Evolutionary conservation across 64 coral and sea anemone species (phyloP).

Genomic region (Exaiptasia diaphana): DNA sequence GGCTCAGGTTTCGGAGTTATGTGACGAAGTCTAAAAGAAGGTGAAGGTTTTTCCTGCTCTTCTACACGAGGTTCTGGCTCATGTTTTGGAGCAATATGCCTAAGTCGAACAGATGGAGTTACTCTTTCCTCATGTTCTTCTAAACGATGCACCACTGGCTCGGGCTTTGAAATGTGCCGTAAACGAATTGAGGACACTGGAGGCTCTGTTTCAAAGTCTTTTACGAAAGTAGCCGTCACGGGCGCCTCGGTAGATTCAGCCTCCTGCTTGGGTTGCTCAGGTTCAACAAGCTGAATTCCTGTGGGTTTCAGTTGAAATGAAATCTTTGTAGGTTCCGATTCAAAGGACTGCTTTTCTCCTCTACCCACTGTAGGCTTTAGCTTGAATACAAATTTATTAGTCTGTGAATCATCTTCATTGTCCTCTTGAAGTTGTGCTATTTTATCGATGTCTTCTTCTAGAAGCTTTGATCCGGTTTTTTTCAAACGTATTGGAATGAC

Average conservation of each 20-base stretch:
- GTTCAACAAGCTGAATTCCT: constrained; percentile 1
- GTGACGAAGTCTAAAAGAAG: neutral
- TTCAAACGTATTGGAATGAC: neutral
- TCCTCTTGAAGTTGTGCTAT: neutral
- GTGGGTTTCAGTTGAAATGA: constrained; percentile 13
- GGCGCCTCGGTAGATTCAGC: neutral
- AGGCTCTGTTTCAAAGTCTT: neutral
- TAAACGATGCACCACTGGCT: neutral
- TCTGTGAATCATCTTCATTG: neutral
- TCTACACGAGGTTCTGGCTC: neutral
- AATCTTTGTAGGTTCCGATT: neutral
- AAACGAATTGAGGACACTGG: neutral
- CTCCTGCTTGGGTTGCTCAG: neutral
- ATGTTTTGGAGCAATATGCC: neutral
- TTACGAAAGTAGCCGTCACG: no score
- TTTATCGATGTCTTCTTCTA: neutral
- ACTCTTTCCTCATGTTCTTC: neutral
- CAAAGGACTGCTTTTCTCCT: neutral
- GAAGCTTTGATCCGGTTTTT: neutral
- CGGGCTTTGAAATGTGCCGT: neutral
- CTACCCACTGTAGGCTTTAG: neutral
- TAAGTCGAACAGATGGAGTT: neutral
- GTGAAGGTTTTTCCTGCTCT: neutral
- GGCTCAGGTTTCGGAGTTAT: no score
- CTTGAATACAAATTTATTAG: neutral